Conservation (phyloP, 2,113 vertebrate species). For the Sporophila hypoxantha region DNA sequence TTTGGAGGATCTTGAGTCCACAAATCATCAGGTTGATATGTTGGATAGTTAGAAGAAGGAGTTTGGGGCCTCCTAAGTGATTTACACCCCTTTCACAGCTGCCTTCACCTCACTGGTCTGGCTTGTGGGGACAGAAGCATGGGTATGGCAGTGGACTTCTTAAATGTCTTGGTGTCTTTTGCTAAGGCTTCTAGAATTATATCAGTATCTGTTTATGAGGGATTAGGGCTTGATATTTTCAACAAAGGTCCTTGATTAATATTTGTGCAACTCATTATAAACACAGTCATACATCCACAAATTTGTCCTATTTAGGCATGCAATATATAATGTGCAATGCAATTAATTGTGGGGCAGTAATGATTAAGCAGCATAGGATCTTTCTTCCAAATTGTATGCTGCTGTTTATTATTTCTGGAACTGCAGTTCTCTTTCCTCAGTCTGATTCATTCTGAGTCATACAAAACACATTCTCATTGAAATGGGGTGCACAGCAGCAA, state of each 20-base stretch:
- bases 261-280: not conserved
- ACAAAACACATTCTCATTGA: slow-evolving; percentile 48
- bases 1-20: not conserved
- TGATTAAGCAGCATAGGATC: not conserved
- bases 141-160: not conserved
- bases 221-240: not conserved
- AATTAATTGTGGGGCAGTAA: not conserved
- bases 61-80: not conserved
- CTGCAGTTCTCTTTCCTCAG: slow-evolving; percentile 36
- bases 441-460: slow-evolving; percentile 75
- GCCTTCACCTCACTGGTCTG: not conserved
- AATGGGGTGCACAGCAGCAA: slow-evolving; percentile 51
- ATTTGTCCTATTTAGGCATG: not conserved
- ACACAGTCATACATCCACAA: not conserved
- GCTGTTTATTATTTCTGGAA: slow-evolving; percentile 56
- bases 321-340: not conserved
- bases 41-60: not conserved
- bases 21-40: not conserved
- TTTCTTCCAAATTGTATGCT: not conserved
- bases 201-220: not conserved
- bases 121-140: not conserved
- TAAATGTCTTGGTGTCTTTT: not conserved
- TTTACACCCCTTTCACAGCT: not conserved
- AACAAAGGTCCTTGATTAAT: not conserved
- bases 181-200: not conserved